These are phyloP conservation scores for Coluber constrictor DNA, from an alignment of 2,797 vertebrate genomes.

Conservation along the genomic window DNA sequence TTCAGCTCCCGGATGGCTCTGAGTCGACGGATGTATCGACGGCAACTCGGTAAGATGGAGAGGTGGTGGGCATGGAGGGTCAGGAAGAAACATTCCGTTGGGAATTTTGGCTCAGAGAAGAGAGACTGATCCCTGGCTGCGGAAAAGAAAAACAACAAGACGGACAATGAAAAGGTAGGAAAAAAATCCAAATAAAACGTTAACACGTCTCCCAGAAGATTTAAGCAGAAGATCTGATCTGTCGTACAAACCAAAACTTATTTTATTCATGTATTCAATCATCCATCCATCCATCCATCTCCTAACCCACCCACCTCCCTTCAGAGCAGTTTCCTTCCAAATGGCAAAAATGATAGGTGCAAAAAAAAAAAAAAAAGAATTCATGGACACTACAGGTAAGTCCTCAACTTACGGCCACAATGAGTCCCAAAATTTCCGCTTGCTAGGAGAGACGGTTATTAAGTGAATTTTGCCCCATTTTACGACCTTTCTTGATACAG, in stretches of 20 bases:
- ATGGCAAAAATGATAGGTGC: background rate
- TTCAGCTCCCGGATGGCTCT: slow-evolving; percentile 96
- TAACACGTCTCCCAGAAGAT: background rate
- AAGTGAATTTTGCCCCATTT: too few species aligned
- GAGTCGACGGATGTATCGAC: slow-evolving; percentile 94
- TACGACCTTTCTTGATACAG: too few species aligned
- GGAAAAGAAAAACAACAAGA: slow-evolving; percentile 19
- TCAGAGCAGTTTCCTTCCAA: background rate
- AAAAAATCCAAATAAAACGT: background rate
- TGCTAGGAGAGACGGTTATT: too few species aligned
- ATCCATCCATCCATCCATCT: too few species aligned
- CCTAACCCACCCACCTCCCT: too few species aligned
- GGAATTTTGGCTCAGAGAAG: slow-evolving; percentile 87
- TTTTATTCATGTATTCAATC: too few species aligned
- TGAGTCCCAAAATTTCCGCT: too few species aligned
- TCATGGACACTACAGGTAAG: background rate
- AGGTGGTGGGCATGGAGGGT: slow-evolving; percentile 95
- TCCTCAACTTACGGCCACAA: too few species aligned
- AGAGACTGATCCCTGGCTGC: slow-evolving; percentile 81
- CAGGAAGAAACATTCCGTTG: slow-evolving; percentile 96
- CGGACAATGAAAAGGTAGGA: background rate
- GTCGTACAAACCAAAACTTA: background rate
- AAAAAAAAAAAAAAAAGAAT: background rate
- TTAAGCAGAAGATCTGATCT: background rate
- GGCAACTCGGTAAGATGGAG: slow-evolving; percentile 92